Percentiles rank a stretch among this genome's conserved stretches.
Conservation (phyloP, 2,797 vertebrate genomes). For the Pyrrhura leucotis region DNA sequence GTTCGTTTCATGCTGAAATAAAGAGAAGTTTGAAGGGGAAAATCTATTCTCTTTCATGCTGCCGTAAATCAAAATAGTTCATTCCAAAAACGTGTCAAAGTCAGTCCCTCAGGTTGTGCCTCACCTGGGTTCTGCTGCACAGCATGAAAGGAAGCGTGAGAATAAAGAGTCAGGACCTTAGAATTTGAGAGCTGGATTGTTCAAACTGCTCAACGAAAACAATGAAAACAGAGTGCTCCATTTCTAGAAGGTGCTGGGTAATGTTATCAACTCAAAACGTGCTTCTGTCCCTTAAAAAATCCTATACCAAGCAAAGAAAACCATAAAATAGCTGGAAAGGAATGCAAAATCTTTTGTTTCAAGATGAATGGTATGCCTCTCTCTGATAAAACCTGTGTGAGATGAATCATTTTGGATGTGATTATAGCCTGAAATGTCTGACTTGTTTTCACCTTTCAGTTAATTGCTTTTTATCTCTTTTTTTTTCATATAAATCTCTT, state of each 20-base stretch:
- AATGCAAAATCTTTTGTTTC: not conserved
- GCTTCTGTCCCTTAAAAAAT: not conserved
- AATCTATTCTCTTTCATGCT: not conserved
- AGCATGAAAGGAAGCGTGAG: not conserved
- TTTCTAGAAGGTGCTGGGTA: not conserved
- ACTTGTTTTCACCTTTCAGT: not conserved
- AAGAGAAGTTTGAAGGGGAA: not conserved
- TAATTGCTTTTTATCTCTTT: not conserved
- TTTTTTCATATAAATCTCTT: not conserved
- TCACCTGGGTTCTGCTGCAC: not conserved
- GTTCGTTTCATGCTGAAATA: not conserved
- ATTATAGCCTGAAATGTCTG: not conserved
- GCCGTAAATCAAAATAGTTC: not conserved
- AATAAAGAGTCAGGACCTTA: not conserved
- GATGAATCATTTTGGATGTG: not conserved
- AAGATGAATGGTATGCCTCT: not conserved
- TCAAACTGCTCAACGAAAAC: not conserved
- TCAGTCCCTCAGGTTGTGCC: not conserved
- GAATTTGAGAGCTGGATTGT: not conserved
- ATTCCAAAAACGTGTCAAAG: not conserved
- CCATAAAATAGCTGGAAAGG: not conserved
- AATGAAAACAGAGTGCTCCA: not conserved
- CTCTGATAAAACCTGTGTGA: not conserved
- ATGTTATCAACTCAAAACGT: not conserved
- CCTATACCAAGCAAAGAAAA: not conserved